These are phyloP conservation scores for Chrysina gloriosa DNA, from an alignment of 2,888 invertebrate species.

Conservation along the genomic window DNA sequence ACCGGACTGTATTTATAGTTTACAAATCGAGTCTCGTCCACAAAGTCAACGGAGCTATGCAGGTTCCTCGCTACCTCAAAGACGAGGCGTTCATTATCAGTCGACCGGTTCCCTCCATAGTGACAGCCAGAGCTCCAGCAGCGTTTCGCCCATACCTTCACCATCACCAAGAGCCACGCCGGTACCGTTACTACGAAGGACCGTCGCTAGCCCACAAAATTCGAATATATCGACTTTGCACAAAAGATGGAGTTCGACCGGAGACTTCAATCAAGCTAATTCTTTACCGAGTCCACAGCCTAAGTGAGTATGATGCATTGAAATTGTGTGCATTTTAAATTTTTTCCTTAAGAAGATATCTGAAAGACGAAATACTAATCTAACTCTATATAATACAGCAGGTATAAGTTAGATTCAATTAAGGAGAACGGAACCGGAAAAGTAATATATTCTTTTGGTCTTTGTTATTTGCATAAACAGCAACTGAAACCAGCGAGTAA, in stretches of 20 bases:
- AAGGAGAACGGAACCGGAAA: no score
- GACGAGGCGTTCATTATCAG: conserved; percentile 84
- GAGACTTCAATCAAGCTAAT: conserved; percentile 77
- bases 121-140: conserved; percentile 85
- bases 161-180: conserved; percentile 80
- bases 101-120: conserved; percentile 82
- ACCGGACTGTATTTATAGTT: conserved; percentile 42
- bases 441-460: no score
- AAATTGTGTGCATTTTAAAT: not conserved
- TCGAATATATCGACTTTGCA: conserved; percentile 48
- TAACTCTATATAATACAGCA: no score
- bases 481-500: not conserved
- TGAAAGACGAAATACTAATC: no score
- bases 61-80: conserved; percentile 60
- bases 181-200: conserved; percentile 72
- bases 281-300: conserved; percentile 66
- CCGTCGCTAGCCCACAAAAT: conserved; percentile 54
- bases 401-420: no score
- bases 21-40: conserved; percentile 48
- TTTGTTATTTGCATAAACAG: no score
- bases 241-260: conserved; percentile 86
- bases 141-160: conserved; percentile 85
- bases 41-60: conserved; percentile 47
- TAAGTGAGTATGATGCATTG: conserved; percentile 55
- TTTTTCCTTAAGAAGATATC: no score